Base-by-base conservation (phyloP, 2,113 vertebrate species). In the Melanerpes aurifrons region DNA sequence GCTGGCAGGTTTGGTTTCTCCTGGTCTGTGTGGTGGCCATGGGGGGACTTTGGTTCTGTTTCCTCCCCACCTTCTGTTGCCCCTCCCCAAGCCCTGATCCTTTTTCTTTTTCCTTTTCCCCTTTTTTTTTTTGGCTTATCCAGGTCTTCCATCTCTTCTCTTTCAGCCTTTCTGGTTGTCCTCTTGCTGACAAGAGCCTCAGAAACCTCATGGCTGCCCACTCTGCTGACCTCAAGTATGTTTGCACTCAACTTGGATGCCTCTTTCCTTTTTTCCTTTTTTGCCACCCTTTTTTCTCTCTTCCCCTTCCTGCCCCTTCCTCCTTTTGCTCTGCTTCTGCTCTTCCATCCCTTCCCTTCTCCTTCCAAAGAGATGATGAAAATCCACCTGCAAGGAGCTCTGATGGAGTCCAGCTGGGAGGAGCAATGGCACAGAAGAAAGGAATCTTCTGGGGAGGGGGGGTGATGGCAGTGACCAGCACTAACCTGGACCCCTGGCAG, bases 161-260 rank as follows among this genome's bases (percentile, higher is more conserved):
- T 98, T 98, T 98, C 98, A 99, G 99, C 98, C 98, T 99, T 97
- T 99, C 99, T 99, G 99, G 99, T 98, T 99, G 99, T 98, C 99
- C 99, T 99, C 99, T 99, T 98, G 99, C 99, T 99, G 99, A 99
- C 99, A 99, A 99, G 98, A 99, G 99, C 98, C 99, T 99, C 98
- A 99, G 99, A 98, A 99, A 99, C 98, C 99, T 99, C 98, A 99
- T 99, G 99, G 99, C 99, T 98, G 99, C 99, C 97, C 99, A 99
- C 98, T 99, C 99, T 98, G 98, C 99, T 98, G 99, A 99, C 98
- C 99, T 99, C 98, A 99, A 99, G 99, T 99, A 99, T 98, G 99
- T 99, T 97, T 99, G 98, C 97, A 97, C 98, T 98, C 94, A 96
- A 96, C 97, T 98, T 94, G 75, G 40, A 40, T 92, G 96, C 76